These are phyloP conservation scores for Hartigia nigra DNA, from an alignment of 2,888 invertebrate species.

Conservation along the genomic window DNA sequence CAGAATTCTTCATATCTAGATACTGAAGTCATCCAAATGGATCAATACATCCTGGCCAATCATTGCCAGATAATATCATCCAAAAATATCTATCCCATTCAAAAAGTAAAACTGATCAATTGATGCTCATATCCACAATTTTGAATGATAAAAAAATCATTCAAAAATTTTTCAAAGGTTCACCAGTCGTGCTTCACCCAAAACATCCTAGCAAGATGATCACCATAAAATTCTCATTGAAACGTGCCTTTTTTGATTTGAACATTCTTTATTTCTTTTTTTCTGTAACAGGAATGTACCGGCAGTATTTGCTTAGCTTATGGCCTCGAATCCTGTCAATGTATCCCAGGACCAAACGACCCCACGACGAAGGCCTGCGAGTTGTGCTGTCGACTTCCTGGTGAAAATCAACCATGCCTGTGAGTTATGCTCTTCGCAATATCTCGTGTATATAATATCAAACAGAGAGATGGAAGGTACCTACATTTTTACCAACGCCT, in stretches of 20 bases:
- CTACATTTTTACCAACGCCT: too few species aligned
- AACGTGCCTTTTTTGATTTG: neutral
- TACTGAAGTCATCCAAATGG: neutral
- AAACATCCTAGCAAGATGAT: neutral
- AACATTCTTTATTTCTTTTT: slow-evolving; percentile 4
- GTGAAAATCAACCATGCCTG: slow-evolving; percentile 83
- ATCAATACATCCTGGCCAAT: neutral
- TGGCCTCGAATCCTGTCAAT: slow-evolving; percentile 95
- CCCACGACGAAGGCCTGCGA: slow-evolving; percentile 90
- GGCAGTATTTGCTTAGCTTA: slow-evolving; percentile 98
- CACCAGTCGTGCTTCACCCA: neutral
- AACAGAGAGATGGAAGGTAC: too few species aligned
- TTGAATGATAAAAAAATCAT: neutral
- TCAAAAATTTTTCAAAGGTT: neutral
- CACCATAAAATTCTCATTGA: neutral
- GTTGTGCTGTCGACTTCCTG: slow-evolving; percentile 90
- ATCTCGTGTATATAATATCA: neutral
- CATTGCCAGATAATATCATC: neutral
- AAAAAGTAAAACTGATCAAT: neutral
- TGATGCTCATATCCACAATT: neutral
- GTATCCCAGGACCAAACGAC: slow-evolving; percentile 83
- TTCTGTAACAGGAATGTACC: slow-evolving; percentile 82
- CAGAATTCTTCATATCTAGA: neutral
- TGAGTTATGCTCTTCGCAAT: slow-evolving; percentile 56
- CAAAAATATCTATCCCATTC: neutral